These are phyloP conservation scores for Hypothenemus hampei DNA, from an alignment of 1,140 invertebrate genomes.

Conservation along the genomic window DNA sequence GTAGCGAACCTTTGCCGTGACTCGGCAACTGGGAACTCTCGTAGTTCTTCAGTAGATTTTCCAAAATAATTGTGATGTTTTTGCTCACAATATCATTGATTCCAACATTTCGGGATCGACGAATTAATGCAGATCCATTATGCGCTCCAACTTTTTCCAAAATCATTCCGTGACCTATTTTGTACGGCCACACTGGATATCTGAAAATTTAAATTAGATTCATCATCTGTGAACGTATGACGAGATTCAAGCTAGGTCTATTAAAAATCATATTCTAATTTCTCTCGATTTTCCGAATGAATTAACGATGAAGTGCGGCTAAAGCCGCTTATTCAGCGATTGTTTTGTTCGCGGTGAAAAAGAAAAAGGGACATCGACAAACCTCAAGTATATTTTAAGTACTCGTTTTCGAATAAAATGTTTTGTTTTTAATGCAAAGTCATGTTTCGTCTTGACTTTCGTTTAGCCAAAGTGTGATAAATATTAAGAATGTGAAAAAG, in stretches of 20 bases:
- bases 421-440: not conserved
- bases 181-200: too few relatives aligned
- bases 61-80: slow-evolving; percentile 77
- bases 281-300: slow-evolving; percentile 7
- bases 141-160: not conserved
- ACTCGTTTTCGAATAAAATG: slow-evolving; percentile 1
- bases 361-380: slow-evolving; percentile 10
- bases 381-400: slow-evolving; percentile 17
- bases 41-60: slow-evolving; percentile 83
- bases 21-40: slow-evolving; percentile 85
- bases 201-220: too few relatives aligned
- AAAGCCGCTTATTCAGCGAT: slow-evolving; percentile 24
- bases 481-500: not conserved
- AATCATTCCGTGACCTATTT: too few relatives aligned
- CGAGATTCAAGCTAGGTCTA: too few relatives aligned
- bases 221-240: too few relatives aligned
- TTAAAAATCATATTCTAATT: too few relatives aligned
- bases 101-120: slow-evolving; percentile 50
- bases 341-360: slow-evolving; percentile 24
- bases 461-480: not conserved
- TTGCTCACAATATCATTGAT: slow-evolving; percentile 66
- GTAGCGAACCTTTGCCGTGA: slow-evolving; percentile 66
- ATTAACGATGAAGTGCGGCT: slow-evolving; percentile 21
- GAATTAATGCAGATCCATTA: slow-evolving; percentile 2
- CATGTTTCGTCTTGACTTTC: not conserved